phyloP scores from a whole-genome alignment of 2,888 invertebrate species.

The Drosophila silvestris region DNA sequence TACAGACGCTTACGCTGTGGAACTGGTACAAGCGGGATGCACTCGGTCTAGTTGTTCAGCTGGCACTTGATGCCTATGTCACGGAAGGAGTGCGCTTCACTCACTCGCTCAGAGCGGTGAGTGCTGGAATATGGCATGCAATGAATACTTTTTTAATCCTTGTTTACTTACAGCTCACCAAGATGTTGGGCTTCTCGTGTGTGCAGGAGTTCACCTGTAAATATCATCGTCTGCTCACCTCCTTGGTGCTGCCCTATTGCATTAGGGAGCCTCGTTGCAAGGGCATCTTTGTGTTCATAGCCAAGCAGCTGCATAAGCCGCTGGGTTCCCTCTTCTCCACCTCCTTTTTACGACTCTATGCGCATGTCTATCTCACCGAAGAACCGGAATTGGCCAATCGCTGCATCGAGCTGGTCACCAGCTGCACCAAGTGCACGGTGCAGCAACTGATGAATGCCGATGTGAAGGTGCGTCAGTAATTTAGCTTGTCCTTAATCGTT shows the following conservation, averaged over 20 bases:
- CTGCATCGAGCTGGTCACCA: constrained; percentile 88
- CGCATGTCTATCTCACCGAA: constrained; percentile 89
- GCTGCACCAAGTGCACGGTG: constrained; percentile 87
- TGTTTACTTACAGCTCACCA: constrained; percentile 85
- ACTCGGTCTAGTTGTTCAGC: constrained; percentile 75
- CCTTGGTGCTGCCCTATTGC: constrained; percentile 88
- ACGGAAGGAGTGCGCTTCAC: constrained; percentile 78
- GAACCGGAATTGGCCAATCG: constrained; percentile 87
- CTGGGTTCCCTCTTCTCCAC: constrained; percentile 87
- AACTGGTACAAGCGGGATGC: constrained; percentile 85
- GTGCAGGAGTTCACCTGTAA: constrained; percentile 89
- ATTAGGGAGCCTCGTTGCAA: constrained; percentile 85
- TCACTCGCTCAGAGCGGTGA: constrained; percentile 78
- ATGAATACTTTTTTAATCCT: fast-evolving
- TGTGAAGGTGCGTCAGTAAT: constrained; percentile 75
- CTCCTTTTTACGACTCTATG: constrained; percentile 90
- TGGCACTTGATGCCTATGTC: constrained; percentile 79
- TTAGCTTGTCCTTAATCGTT: neutral
- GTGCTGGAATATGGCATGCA: constrained; percentile 5
- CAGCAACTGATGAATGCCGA: constrained; percentile 88
- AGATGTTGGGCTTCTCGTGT: constrained; percentile 89
- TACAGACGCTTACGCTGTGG: constrained; percentile 82
- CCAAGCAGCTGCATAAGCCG: constrained; percentile 80
- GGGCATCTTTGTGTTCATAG: constrained; percentile 86
- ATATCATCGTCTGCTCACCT: constrained; percentile 89